phyloP scores from a whole-genome alignment of 2,113 vertebrate species.

The Argyrosomus japonicus region DNA sequence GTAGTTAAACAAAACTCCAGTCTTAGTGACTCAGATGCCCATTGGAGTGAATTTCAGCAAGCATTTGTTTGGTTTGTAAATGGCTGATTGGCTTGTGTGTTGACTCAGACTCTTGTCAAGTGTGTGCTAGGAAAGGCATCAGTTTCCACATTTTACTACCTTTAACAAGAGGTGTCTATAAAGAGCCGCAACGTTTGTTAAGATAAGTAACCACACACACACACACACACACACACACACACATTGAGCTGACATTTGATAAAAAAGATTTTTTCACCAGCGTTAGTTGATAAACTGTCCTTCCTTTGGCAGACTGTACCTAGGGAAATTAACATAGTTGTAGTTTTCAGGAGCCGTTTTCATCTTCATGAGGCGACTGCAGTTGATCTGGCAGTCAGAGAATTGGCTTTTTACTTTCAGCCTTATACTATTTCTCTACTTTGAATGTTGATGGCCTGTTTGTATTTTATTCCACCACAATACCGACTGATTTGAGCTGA shows the following conservation, averaged over 20 bases:
- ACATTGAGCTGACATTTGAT: constrained; percentile 9
- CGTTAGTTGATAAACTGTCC: constrained; percentile 28
- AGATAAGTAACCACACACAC: background rate
- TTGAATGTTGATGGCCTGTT: background rate
- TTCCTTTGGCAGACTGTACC: constrained; percentile 4
- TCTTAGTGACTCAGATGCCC: background rate
- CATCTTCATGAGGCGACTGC: constrained; percentile 41
- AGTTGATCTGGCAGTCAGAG: constrained; percentile 26
- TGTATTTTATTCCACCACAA: background rate
- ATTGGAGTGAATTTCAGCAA: background rate
- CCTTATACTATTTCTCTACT: background rate
- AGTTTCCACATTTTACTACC: background rate
- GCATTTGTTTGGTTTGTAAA: constrained; percentile 3
- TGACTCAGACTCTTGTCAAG: background rate
- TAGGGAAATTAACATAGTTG: constrained; percentile 11
- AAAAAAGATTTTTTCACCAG: background rate
- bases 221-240: background rate
- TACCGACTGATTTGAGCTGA: background rate
- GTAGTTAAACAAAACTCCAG: background rate
- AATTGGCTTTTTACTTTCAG: constrained; percentile 1
- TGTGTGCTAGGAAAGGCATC: background rate
- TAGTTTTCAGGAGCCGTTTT: constrained; percentile 13
- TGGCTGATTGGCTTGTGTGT: background rate
- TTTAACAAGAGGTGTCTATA: background rate
- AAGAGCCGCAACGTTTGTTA: background rate